Evolutionary conservation across 2,888 invertebrate genomes (phyloP).

Genomic region (Horisme vitalbata): DNA sequence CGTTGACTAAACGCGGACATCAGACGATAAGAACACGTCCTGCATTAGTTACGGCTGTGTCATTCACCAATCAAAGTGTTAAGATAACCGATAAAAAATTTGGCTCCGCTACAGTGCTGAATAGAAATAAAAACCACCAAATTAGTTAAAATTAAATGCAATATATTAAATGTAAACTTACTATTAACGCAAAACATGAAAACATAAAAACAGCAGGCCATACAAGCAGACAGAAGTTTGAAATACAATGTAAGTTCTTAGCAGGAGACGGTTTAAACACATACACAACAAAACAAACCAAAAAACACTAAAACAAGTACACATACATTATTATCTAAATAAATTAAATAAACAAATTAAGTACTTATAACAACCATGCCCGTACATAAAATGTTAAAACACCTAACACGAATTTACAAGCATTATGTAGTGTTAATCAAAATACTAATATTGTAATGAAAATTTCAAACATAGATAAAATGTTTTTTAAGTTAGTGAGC

Average conservation of each 20-base stretch:
- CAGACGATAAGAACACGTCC: too few species aligned
- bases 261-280: conserved; percentile 14
- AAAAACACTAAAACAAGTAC: conserved; percentile 30
- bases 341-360: conserved; percentile 19
- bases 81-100: too few species aligned
- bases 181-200: conserved; percentile 17
- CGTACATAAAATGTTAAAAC: conserved; percentile 17
- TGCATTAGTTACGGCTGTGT: too few species aligned
- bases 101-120: conserved; percentile 6
- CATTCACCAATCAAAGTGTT: too few species aligned
- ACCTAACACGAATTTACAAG: background rate
- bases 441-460: too few species aligned
- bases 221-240: too few species aligned
- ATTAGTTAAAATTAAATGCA: conserved; percentile 4
- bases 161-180: conserved; percentile 25
- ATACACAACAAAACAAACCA: conserved; percentile 28
- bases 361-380: conserved; percentile 24
- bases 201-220: conserved; percentile 18
- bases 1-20: too few species aligned
- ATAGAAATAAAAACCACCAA: conserved; percentile 1
- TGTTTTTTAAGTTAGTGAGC: too few species aligned
- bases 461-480: too few species aligned
- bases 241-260: too few species aligned
- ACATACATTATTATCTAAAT: conserved; percentile 14
- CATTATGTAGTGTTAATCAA: too few species aligned